Evolutionary conservation across 2,113 vertebrate genomes (phyloP), one percentile per base, ranked within the genome.

Genomic region (Clarias macrocephalus): DNA sequence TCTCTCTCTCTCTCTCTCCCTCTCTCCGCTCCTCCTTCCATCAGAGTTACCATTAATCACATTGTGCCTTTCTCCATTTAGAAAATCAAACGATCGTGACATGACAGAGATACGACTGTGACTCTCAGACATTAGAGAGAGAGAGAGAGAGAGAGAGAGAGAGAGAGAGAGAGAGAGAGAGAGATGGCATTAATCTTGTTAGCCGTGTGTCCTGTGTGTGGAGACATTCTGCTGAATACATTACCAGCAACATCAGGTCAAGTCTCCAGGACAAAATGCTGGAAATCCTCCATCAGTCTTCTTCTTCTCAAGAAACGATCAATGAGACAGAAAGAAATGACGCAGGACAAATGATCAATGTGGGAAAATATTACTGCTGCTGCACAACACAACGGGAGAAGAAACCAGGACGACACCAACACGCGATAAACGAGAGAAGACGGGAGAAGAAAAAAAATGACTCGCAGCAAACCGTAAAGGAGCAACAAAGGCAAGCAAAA

Each of bases 51-150:
- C 56, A 79, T 80, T 86, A 81, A 81, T 86, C 85, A 72, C 30
- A 72, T 62, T 86, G 54, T 81, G 84, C 73, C 48, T 68, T 23
- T 54, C 52, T 86, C 77, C 85, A 70, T 86, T 81, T 81, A 72
- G 79, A 79, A 82, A 82, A 86, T 72, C 77, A 86, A 57, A 72
- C 85, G 28, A 80, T 57, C 16, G 19, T 81, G 85, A 59, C 85
- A 57, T 86, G 59, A 28, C 65, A 72, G 79, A 82, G 85, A 86
- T 81, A 80, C 10, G 28, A 19, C 79, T 66, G 23, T 52, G 62
- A 65, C 23, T 82, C 80, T 15, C n/a, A 59, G 66, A 84, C 8
- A 83, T 42, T 33, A 37, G 62, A 66, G 62, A 54, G 81, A 54
- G 62, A 52, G 37, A 16, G 37, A 18, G 21, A 23, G n/a, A 66